Evolutionary conservation across 2,888 invertebrate genomes (phyloP).

Genomic region (Pseudoips prasinana): DNA sequence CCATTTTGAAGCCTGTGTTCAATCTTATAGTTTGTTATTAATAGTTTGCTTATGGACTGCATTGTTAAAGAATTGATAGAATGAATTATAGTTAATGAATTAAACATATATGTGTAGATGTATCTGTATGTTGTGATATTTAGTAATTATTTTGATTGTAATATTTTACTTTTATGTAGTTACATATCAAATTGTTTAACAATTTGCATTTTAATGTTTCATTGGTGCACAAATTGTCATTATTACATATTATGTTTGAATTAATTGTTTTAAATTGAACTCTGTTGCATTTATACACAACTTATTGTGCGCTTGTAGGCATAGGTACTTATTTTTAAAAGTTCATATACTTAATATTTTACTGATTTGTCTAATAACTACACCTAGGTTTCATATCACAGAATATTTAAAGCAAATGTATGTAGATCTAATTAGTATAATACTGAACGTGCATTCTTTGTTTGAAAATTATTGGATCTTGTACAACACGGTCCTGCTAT

Average conservation of each 20-base stretch:
- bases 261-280: constrained; percentile 25
- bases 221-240: constrained; percentile 49
- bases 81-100: constrained; percentile 2
- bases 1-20: constrained; percentile 36
- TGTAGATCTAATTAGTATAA: too few relatives aligned
- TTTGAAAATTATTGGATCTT: too few relatives aligned
- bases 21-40: constrained; percentile 19
- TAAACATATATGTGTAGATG: constrained; percentile 18
- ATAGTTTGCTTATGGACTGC: constrained; percentile 14
- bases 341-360: background rate
- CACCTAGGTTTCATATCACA: too few relatives aligned
- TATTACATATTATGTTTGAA: constrained; percentile 32
- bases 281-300: constrained; percentile 58
- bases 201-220: constrained; percentile 49
- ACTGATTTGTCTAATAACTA: too few relatives aligned
- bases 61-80: constrained; percentile 14
- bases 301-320: background rate
- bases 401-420: too few relatives aligned
- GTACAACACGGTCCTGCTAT: too few relatives aligned
- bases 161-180: constrained; percentile 31
- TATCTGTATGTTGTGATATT: constrained; percentile 52
- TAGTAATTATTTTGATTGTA: constrained; percentile 21
- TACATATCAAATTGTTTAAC: constrained; percentile 54
- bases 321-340: background rate
- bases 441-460: too few relatives aligned